A percentile compares a stretch with the other conserved stretches of the same genome.
These are phyloP conservation scores for Sturnus vulgaris DNA, from an alignment of 2,113 vertebrate species.

Conservation along the genomic window DNA sequence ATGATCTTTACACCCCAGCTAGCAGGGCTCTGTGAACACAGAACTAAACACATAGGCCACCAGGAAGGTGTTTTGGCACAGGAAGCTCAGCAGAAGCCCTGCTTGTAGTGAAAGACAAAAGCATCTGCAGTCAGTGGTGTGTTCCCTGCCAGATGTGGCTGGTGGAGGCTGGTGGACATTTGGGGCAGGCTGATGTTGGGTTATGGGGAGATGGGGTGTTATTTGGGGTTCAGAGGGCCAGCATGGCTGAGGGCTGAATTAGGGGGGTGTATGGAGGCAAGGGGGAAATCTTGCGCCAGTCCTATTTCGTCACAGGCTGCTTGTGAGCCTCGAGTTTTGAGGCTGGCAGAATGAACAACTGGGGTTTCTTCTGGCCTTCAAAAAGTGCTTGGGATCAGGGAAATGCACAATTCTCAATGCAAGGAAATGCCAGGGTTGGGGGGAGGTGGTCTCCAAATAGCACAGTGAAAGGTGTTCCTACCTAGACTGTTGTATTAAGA, in stretches of 20 bases:
- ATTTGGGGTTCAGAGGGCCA: background rate
- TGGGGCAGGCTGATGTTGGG: background rate
- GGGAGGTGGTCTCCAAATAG: background rate
- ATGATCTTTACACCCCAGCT: background rate
- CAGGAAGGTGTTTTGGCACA: background rate
- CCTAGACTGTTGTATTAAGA: background rate
- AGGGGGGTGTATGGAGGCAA: background rate
- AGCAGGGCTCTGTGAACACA: background rate
- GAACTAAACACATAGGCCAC: background rate
- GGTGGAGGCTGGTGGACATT: background rate
- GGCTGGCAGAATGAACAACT: background rate
- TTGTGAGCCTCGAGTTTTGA: background rate
- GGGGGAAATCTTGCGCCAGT: background rate
- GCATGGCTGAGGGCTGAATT: background rate
- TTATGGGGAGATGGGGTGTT: background rate
- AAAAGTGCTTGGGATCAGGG: background rate
- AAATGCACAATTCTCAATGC: background rate
- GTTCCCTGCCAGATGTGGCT: background rate
- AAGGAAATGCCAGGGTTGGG: background rate
- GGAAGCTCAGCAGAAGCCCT: background rate
- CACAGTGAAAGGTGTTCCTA: background rate
- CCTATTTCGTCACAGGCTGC: background rate
- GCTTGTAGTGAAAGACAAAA: background rate
- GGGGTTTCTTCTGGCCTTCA: background rate
- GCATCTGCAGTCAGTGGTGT: rapidly evolving